A percentile compares a stretch with the other conserved stretches of the same genome.
These are phyloP conservation scores for Meganola albula DNA, from an alignment of 2,888 invertebrate genomes.

Conservation along the genomic window DNA sequence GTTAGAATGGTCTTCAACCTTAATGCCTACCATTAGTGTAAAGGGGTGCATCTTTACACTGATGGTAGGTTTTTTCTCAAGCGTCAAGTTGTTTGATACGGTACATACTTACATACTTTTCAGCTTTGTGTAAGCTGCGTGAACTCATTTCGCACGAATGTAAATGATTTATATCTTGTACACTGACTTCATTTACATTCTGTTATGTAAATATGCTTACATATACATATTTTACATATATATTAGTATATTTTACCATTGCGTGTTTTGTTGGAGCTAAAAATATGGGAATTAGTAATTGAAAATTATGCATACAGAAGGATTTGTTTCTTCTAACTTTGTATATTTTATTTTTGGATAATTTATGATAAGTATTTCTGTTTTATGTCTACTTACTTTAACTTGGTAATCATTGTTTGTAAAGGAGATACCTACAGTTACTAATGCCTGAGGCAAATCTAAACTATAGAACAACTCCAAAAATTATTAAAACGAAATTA, in stretches of 20 bases:
- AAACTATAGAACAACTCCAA: too few relatives aligned
- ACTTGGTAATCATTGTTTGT: too few relatives aligned
- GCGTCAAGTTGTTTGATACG: too few relatives aligned
- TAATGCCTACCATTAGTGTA: too few relatives aligned
- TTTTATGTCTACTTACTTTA: too few relatives aligned
- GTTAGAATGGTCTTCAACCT: too few relatives aligned
- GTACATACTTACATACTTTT: neutral
- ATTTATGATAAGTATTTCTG: neutral
- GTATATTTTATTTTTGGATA: constrained; percentile 3
- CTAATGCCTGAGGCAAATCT: too few relatives aligned
- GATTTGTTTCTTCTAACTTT: constrained; percentile 11
- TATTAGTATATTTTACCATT: constrained; percentile 13
- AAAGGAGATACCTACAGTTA: too few relatives aligned
- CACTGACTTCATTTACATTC: constrained; percentile 28
- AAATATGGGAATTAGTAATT: constrained; percentile 11
- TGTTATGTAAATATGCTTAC: constrained; percentile 22
- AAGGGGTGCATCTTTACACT: too few relatives aligned
- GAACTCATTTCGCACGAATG: constrained; percentile 26
- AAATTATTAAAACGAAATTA: too few relatives aligned
- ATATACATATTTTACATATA: constrained; percentile 16
- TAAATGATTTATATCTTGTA: constrained; percentile 30
- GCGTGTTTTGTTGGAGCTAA: constrained; percentile 11
- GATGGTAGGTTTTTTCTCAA: too few relatives aligned
- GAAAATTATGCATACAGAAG: constrained; percentile 22
- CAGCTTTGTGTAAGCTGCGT: constrained; percentile 20